Conservation (phyloP, 2,797 vertebrate species). For the Gephyroberyx darwinii region DNA sequence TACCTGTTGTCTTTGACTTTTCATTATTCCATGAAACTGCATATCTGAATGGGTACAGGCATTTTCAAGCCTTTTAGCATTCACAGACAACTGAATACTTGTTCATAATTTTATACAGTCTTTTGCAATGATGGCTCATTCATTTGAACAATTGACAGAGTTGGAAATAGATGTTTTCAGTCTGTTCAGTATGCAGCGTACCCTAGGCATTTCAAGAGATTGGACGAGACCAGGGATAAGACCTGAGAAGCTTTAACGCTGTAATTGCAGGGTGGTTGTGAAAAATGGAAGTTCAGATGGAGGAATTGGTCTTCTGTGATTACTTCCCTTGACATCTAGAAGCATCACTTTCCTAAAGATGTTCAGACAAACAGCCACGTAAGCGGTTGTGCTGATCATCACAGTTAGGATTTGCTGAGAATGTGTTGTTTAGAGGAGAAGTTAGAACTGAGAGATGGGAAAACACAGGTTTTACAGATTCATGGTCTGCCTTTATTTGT, state of each 20-base stretch:
- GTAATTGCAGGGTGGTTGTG: slow-evolving; percentile 37
- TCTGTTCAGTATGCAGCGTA: slow-evolving; percentile 8
- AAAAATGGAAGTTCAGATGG: slow-evolving; percentile 38
- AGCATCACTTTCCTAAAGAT: slow-evolving; percentile 16
- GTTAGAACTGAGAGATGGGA: not conserved
- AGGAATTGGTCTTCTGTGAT: slow-evolving; percentile 38
- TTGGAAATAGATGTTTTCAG: slow-evolving; percentile 34
- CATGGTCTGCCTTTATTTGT: too few relatives aligned
- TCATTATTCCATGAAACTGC: not conserved
- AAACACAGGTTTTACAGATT: slow-evolving; percentile 5
- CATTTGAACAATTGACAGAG: not conserved
- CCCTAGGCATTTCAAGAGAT: slow-evolving; percentile 33
- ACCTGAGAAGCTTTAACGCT: slow-evolving; percentile 33
- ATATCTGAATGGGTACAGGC: not conserved
- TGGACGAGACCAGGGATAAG: slow-evolving; percentile 39
- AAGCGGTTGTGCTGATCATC: not conserved
- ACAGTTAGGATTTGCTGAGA: slow-evolving; percentile 1
- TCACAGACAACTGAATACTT: slow-evolving; percentile 11
- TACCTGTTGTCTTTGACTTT: not conserved
- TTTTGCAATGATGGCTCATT: slow-evolving; percentile 2
- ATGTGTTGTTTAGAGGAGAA: slow-evolving; percentile 7
- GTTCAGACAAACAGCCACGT: not conserved
- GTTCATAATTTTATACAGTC: not conserved
- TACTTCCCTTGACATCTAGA: slow-evolving; percentile 20
- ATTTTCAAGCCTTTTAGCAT: slow-evolving; percentile 4